phyloP scores from a whole-genome alignment of 2,797 vertebrate genomes.

The Carapus acus region DNA sequence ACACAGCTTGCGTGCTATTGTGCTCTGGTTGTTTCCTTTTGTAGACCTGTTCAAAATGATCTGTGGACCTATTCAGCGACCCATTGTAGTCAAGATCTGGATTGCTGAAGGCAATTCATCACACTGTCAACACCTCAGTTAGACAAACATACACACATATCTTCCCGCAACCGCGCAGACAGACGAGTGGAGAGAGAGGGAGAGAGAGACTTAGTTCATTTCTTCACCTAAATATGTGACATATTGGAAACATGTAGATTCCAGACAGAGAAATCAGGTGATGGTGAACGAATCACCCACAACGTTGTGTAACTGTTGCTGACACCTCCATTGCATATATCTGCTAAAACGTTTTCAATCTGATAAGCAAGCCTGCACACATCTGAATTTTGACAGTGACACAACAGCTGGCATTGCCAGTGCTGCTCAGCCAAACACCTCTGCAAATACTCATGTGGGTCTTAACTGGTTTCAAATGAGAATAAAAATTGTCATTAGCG shows the following conservation, averaged over 20 bases:
- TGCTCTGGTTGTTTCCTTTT: slow-evolving; percentile 43
- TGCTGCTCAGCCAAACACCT: slow-evolving; percentile 27
- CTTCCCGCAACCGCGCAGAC: not conserved
- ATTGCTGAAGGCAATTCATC: slow-evolving; percentile 51
- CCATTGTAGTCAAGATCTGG: slow-evolving; percentile 31
- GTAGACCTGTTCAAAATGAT: slow-evolving; percentile 45
- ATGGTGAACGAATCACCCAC: too few relatives aligned
- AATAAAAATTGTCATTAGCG: slow-evolving; percentile 75
- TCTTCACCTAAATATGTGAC: too few relatives aligned
- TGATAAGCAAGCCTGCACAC: too few relatives aligned
- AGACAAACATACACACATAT: slow-evolving; percentile 11
- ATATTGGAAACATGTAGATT: too few relatives aligned
- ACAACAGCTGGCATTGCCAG: slow-evolving; percentile 23
- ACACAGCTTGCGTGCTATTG: slow-evolving; percentile 6
- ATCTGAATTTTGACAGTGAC: too few relatives aligned
- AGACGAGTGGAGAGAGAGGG: not conserved
- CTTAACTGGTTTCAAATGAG: slow-evolving; percentile 62
- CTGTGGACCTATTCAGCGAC: slow-evolving; percentile 28
- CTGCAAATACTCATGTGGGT: slow-evolving; percentile 49
- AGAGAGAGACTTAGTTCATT: too few relatives aligned
- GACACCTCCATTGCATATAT: too few relatives aligned
- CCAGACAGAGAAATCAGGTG: too few relatives aligned
- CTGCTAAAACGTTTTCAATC: too few relatives aligned
- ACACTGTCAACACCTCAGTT: slow-evolving; percentile 27
- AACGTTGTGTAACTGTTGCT: too few relatives aligned